Percentiles rank a stretch among this genome's conserved stretches.
phyloP scores from a whole-genome alignment of 2,888 invertebrate species.

The Hyalella azteca region DNA sequence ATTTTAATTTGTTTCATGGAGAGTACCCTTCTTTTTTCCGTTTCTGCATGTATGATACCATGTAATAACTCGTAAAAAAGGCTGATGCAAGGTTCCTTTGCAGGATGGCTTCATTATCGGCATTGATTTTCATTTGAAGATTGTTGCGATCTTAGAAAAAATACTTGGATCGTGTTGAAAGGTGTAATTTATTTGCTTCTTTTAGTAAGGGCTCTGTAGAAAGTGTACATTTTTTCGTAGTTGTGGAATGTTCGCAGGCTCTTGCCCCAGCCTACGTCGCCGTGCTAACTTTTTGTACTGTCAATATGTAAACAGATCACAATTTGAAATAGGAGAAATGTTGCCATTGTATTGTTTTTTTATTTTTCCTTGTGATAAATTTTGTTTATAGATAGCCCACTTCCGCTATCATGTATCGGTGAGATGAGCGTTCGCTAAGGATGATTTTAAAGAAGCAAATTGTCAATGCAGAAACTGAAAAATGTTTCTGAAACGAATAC shows the following conservation, averaged over 20 bases:
- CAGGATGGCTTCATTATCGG: too few relatives aligned
- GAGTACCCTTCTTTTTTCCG: background rate
- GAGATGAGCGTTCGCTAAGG: too few relatives aligned
- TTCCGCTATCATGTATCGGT: too few relatives aligned
- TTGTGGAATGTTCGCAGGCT: constrained; percentile 44
- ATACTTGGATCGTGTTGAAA: constrained; percentile 13
- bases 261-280: constrained; percentile 22
- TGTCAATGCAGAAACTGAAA: too few relatives aligned
- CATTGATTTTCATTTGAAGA: too few relatives aligned
- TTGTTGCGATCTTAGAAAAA: too few relatives aligned
- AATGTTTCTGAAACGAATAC: too few relatives aligned
- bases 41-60: too few relatives aligned
- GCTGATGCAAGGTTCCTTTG: too few relatives aligned
- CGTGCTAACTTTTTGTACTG: constrained; percentile 57
- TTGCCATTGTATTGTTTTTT: constrained; percentile 3
- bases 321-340: constrained; percentile 57
- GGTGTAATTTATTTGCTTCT: constrained; percentile 57
- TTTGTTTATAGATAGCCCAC: too few relatives aligned
- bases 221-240: constrained; percentile 55
- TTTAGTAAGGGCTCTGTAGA: constrained; percentile 56
- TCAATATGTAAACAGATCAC: constrained; percentile 58
- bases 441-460: too few relatives aligned
- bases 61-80: too few relatives aligned
- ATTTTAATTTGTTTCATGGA: background rate
- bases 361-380: background rate